These are phyloP conservation scores for Chaitophorus viminalis DNA, from an alignment of 2,888 invertebrate genomes.

Conservation along the genomic window DNA sequence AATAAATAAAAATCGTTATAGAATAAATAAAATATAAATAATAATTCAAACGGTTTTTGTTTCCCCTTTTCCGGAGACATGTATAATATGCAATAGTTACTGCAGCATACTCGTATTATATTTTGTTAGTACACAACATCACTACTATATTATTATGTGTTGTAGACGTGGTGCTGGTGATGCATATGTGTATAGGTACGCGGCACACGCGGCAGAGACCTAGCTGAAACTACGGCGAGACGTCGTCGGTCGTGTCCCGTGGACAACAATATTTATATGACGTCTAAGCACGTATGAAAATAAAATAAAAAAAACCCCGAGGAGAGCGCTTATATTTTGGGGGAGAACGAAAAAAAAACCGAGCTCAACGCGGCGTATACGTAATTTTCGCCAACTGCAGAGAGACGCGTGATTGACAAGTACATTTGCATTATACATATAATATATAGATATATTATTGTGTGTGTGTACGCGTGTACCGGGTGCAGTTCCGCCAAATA, in stretches of 20 bases:
- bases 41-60: background rate
- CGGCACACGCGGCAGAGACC: no score
- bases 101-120: no score
- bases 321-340: background rate
- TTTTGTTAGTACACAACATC: no score
- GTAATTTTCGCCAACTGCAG: background rate
- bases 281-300: background rate
- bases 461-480: background rate
- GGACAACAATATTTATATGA: background rate
- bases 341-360: slow-evolving; percentile 17
- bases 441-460: no score
- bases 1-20: background rate
- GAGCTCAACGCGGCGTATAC: background rate
- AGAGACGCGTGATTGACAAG: slow-evolving; percentile 57
- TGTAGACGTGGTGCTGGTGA: no score
- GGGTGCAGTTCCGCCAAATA: slow-evolving; percentile 35
- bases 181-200: no score
- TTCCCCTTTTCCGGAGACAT: no score
- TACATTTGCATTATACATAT: slow-evolving; percentile 57
- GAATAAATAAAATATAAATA: background rate
- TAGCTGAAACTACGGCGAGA: background rate
- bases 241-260: background rate
- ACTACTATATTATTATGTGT: no score
- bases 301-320: background rate
- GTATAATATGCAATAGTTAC: no score